Conservation (phyloP, 2,797 vertebrate species). For the Ceyx erithaca region DNA sequence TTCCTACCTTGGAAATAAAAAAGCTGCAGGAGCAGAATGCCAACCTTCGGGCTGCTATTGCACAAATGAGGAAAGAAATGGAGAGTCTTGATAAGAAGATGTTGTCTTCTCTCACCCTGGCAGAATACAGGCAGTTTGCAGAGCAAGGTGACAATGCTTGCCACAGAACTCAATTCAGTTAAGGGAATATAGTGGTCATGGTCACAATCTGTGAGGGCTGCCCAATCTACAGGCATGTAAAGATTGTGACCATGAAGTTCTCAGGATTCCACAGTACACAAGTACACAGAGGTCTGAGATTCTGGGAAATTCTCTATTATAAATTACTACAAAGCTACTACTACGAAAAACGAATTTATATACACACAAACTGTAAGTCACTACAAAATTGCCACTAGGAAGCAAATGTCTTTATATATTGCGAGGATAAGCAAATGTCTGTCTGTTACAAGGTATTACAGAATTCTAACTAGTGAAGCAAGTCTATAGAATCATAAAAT, state of each 20-base stretch:
- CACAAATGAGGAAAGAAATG: slow-evolving; percentile 92
- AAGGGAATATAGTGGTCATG: rapidly evolving
- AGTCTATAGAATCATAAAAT: background rate
- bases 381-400: background rate
- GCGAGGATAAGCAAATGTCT: background rate
- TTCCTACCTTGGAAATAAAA: slow-evolving; percentile 77
- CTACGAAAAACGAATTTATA: background rate
- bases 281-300: background rate
- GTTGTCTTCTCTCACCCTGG: background rate
- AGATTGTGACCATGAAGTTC: background rate
- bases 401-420: background rate
- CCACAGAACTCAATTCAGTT: background rate
- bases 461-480: background rate
- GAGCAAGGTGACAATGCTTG: background rate
- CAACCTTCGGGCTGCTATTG: slow-evolving; percentile 79
- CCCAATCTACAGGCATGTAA: background rate
- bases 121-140: background rate
- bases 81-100: slow-evolving; percentile 77
- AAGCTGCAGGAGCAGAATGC: slow-evolving; percentile 86
- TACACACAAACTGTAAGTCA: background rate
- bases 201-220: background rate
- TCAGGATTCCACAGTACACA: background rate
- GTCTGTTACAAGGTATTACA: background rate
- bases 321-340: background rate
- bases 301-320: background rate